Evolutionary conservation across 2,888 invertebrate species (phyloP).

Genomic region (Teleogryllus oceanicus): DNA sequence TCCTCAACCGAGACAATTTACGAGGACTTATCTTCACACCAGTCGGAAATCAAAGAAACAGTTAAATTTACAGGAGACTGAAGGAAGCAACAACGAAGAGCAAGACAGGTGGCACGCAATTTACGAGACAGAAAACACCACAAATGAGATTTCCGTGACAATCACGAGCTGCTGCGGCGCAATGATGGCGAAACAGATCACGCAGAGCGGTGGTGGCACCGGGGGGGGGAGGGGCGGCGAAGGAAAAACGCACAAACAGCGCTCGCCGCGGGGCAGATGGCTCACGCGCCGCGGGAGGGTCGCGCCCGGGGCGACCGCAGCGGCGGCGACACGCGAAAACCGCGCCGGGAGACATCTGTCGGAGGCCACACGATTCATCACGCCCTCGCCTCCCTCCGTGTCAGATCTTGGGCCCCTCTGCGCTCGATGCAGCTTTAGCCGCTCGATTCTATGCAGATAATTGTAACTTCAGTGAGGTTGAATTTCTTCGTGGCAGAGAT

Average conservation of each 20-base stretch:
- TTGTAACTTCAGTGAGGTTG: no score
- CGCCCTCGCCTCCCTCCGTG: neutral
- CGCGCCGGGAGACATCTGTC: neutral
- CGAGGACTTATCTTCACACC: neutral
- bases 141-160: conserved; percentile 8
- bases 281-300: neutral
- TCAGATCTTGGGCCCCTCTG: no score
- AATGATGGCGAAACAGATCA: conserved; percentile 6
- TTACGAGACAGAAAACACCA: neutral
- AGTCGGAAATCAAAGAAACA: neutral
- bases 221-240: neutral
- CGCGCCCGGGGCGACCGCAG: neutral
- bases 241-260: conserved; percentile 18
- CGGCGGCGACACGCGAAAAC: neutral
- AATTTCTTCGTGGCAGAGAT: no score
- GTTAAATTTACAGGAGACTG: neutral
- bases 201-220: neutral
- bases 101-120: neutral
- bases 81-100: neutral
- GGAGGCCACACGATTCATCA: neutral
- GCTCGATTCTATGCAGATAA: no score
- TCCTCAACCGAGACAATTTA: no score
- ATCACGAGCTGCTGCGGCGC: neutral
- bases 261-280: neutral
- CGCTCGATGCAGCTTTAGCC: no score